phyloP scores from a whole-genome alignment of 2,113 vertebrate genomes.

The Passer montanus region DNA sequence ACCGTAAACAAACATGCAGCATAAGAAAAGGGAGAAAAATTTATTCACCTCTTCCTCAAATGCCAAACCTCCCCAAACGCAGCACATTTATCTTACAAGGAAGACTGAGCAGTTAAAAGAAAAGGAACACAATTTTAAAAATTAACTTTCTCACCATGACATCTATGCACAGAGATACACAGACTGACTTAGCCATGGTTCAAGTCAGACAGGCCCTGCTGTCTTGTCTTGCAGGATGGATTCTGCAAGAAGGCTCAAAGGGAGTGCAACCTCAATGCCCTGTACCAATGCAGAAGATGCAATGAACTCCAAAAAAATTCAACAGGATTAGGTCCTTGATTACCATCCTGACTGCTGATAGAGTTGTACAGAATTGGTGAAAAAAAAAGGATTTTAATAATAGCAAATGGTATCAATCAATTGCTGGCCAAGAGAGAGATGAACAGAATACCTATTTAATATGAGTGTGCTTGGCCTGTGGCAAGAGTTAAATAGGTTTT shows the following conservation, averaged over 20 bases:
- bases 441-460: neutral
- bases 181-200: neutral
- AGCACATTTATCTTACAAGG: neutral
- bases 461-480: neutral
- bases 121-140: neutral
- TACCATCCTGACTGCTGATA: neutral
- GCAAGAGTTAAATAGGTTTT: neutral
- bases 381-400: neutral
- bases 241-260: neutral
- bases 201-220: accelerated
- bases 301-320: neutral
- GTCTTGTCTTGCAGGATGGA: neutral
- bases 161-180: neutral
- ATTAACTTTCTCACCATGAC: neutral
- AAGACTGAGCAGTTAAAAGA: neutral
- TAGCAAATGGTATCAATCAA: neutral
- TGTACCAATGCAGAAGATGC: neutral
- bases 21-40: neutral
- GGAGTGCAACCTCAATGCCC: neutral
- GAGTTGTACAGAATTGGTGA: neutral
- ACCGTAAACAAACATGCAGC: neutral
- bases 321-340: neutral
- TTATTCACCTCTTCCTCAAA: neutral
- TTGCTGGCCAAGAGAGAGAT: neutral
- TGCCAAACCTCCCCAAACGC: neutral